Base-by-base conservation (phyloP, 2,888 invertebrate species). In the Anthophora plumipes region DNA sequence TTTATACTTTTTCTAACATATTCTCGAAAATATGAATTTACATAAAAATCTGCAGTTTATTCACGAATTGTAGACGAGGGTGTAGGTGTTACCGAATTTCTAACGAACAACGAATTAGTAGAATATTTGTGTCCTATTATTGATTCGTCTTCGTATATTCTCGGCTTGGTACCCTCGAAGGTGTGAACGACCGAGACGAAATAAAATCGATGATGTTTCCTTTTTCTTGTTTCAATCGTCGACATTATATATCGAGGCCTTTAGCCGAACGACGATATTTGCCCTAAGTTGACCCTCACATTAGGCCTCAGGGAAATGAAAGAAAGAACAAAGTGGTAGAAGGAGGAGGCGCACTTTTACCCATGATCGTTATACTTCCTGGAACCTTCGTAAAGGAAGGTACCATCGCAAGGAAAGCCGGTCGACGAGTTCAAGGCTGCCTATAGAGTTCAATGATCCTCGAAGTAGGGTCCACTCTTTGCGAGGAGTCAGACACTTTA, bases 341-440 rank as follows among this genome's bases (percentile, higher is more conserved):
- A 5, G 66, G 37, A 20, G 59, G 68, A 54, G 64, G 72, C 59
- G 57, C 50, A 71, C 77, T 87, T 86, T 87, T 80, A 77, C 71
- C 73, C 61, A 77, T 66, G 86, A 79, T 84, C 82, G 83, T 86
- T 88, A 86, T 86, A 88, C 88, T 88, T 88, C 88, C 88, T 86
- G 87, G 88, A 88, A 88, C 80, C 75, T 88, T 72, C 75, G 80
- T 75, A 82, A 86, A 81, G 85, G 82, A 86, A 81, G 85, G 82
- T 82, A 85, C 85, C 75, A 76, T 31, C 31, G 80, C 84, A 86
- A 88, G 86, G 88, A 88, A 88, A 88, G 86, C 88, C 86, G 83
- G 87, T 87, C 83, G 85, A 86, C 86, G 86, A 78, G 88, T 88
- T 88, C 88, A 88, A 88, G 88, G 88, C 82, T 88, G 88, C 82